Conservation (phyloP, 2,113 vertebrate species). For the Chaetorhynchus papuensis region DNA sequence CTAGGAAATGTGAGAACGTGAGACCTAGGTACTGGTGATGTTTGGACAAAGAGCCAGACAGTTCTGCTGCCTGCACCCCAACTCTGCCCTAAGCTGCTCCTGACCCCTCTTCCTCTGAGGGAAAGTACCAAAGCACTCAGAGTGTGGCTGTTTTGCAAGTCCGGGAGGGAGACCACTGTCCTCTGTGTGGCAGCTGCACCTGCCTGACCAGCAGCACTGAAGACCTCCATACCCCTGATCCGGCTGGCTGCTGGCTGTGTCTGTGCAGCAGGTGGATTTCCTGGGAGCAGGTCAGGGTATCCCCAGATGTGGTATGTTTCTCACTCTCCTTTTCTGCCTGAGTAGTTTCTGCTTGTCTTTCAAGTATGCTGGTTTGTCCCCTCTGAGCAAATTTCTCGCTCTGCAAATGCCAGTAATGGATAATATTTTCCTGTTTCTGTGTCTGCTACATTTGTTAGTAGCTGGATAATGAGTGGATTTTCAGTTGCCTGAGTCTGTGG, state of each 20-base stretch:
- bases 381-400: not conserved
- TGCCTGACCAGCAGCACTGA: not conserved
- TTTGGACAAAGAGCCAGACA: not conserved
- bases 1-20: rapidly evolving
- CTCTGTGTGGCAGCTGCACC: not conserved
- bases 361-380: not conserved
- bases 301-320: not conserved
- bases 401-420: not conserved
- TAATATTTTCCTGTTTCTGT: not conserved
- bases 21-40: not conserved
- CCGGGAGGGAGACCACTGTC: rapidly evolving
- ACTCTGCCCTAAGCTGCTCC: not conserved
- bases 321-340: not conserved
- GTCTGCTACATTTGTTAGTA: not conserved
- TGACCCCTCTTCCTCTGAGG: not conserved
- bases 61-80: not conserved
- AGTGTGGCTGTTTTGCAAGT: not conserved
- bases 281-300: not conserved
- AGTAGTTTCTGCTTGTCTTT: not conserved
- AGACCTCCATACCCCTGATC: rapidly evolving
- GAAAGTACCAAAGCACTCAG: not conserved
- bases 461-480: not conserved
- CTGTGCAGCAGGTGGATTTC: not conserved
- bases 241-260: not conserved
- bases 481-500: not conserved